Base-by-base conservation (phyloP, 2,888 invertebrate species). In the Ophion slaviceki region DNA sequence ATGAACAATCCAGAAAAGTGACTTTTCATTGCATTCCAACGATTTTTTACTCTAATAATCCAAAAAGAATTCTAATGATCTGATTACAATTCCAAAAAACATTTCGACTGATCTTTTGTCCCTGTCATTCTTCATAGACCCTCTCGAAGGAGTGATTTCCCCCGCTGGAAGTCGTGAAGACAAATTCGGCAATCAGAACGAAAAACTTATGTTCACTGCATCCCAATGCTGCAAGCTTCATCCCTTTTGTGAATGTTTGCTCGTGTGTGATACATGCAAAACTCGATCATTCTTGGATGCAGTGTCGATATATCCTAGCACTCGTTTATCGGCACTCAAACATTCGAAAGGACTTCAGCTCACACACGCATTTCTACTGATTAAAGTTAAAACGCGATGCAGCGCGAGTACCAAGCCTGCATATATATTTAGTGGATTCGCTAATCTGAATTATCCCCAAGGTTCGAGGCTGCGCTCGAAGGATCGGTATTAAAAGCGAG, bases 401-500 rank as follows among this genome's bases (percentile, higher is more conserved):
- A 40, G 57, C 57, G 40, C 24, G 4, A 4, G 45, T 11, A 8
- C 40, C 24, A 36, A 47, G 32, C 14, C 8, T n/a, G 40, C 10
- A 32, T 61, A n/a, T 61, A 72, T 59, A 72, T 74, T 74, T 74
- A 80, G 72, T 67, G 80, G 57, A 74, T 66, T 66, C 24, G 28
- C 72, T 70, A 59, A 78, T 78, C 78, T 61, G 80, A 74, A 45
- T 80, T 72, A 72, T 74, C 80, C 80, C 57, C 64, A 72, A 47
- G 53, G 80, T 36, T 28, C 59, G 53, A 74, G 64, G 66, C 64
- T 66, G 66, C 57, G 28, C 20, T 62, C 28, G 28, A 70, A 14
- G 62, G 59, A 78, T 78, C 66, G 72, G 57, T 70, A 80, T 66
- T 66, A 20, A 40, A 74, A 57, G 64, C 59, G 47, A 45, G 57